Evolutionary conservation across 2,113 vertebrate species (phyloP).

Genomic region (Oceanites oceanicus): DNA sequence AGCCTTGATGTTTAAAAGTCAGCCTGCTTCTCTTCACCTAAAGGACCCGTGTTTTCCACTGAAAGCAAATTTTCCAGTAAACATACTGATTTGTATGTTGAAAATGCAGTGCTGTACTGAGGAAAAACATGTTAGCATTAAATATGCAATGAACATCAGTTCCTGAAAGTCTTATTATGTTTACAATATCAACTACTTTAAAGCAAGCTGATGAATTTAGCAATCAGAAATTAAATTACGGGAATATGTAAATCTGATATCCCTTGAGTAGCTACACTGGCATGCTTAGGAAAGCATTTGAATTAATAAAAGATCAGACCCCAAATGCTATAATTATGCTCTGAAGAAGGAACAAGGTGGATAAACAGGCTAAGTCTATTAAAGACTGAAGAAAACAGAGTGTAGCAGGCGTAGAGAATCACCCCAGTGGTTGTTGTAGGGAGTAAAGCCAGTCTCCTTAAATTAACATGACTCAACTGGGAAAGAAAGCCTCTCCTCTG

Average conservation of each 20-base stretch:
- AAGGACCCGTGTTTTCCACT: neutral
- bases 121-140: neutral
- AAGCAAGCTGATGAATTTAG: constrained; percentile 56
- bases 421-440: neutral
- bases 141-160: constrained; percentile 25
- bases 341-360: neutral
- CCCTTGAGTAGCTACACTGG: constrained; percentile 35
- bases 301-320: constrained; percentile 59
- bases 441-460: neutral
- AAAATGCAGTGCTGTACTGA: neutral
- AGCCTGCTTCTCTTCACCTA: neutral
- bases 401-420: neutral
- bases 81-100: neutral
- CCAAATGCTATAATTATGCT: constrained; percentile 3
- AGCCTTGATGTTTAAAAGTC: neutral
- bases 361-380: neutral
- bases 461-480: neutral
- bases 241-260: constrained; percentile 42
- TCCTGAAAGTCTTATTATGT: constrained; percentile 51
- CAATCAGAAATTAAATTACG: constrained; percentile 59
- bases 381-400: neutral
- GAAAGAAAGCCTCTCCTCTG: neutral
- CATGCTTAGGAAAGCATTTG: constrained; percentile 22
- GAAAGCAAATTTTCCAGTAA: neutral
- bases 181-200: constrained; percentile 45